Evolutionary conservation across 2,113 vertebrate genomes (phyloP).

Genomic region (Vimba vimba): DNA sequence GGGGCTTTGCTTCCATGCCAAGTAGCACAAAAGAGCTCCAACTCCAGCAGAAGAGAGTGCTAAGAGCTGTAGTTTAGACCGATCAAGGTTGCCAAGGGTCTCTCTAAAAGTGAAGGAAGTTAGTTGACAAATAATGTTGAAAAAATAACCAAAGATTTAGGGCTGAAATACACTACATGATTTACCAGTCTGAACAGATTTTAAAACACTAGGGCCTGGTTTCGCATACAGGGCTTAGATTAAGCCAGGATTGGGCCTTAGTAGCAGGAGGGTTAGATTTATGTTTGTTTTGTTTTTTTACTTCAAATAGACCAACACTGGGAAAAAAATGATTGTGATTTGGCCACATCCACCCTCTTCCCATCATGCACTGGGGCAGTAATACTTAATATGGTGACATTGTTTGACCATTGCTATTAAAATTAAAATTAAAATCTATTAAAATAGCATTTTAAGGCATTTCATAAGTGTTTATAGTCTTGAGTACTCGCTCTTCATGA

Average conservation of each 20-base stretch:
- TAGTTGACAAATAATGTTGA: not conserved
- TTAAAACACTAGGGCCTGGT: too few species aligned
- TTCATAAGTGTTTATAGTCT: not conserved
- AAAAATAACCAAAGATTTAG: not conserved
- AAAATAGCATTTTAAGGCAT: not conserved
- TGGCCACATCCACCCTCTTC: not conserved
- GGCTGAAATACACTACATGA: not conserved
- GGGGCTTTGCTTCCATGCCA: slow-evolving; percentile 64
- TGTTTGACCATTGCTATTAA: not conserved
- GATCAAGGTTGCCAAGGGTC: slow-evolving; percentile 63
- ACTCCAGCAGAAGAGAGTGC: slow-evolving; percentile 71
- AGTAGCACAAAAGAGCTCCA: slow-evolving; percentile 77
- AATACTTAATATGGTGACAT: not conserved
- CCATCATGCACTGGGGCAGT: not conserved
- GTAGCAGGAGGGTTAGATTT: not conserved
- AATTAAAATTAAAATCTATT: too few species aligned
- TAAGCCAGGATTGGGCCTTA: too few species aligned
- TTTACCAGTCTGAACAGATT: too few species aligned
- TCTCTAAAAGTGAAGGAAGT: slow-evolving; percentile 60
- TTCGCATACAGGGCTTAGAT: too few species aligned
- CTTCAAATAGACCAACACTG: not conserved
- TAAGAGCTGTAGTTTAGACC: slow-evolving; percentile 61
- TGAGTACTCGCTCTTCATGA: not conserved
- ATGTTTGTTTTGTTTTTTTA: not conserved
- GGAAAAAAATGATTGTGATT: not conserved